Evolutionary conservation across 2,888 invertebrate genomes (phyloP).

Genomic region (Coecobrya sp.): DNA sequence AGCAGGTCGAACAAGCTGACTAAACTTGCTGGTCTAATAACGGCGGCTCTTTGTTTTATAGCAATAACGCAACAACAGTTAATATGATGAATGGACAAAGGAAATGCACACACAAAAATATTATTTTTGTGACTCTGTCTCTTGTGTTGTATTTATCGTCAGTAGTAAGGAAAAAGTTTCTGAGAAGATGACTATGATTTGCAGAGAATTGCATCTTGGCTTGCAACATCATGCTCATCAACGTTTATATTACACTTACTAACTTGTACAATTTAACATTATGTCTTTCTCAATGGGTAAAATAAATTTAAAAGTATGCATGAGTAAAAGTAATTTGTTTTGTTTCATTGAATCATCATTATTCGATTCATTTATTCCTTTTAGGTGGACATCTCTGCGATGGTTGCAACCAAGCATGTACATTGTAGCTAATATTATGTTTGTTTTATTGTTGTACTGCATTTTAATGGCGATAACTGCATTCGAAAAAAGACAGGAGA

Average conservation of each 20-base stretch:
- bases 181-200: constrained; percentile 33
- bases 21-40: constrained; percentile 53
- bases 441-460: constrained; percentile 49
- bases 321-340: constrained; percentile 75
- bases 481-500: background rate
- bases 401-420: constrained; percentile 11
- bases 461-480: constrained; percentile 41
- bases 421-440: constrained; percentile 25
- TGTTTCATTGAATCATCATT: constrained; percentile 62
- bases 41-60: constrained; percentile 57
- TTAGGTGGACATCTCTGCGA: background rate
- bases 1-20: constrained; percentile 17
- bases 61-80: constrained; percentile 6
- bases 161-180: background rate
- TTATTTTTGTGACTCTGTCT: background rate
- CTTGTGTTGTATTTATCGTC: background rate
- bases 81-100: constrained; percentile 69
- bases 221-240: constrained; percentile 54
- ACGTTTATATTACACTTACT: constrained; percentile 20
- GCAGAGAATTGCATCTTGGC: constrained; percentile 25
- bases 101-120: constrained; percentile 56
- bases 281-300: constrained; percentile 45
- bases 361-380: constrained; percentile 55
- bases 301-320: constrained; percentile 40
- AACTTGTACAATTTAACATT: constrained; percentile 25